Evolutionary conservation across 2,888 invertebrate species (phyloP).

Genomic region (Amphiduros pacificus): DNA sequence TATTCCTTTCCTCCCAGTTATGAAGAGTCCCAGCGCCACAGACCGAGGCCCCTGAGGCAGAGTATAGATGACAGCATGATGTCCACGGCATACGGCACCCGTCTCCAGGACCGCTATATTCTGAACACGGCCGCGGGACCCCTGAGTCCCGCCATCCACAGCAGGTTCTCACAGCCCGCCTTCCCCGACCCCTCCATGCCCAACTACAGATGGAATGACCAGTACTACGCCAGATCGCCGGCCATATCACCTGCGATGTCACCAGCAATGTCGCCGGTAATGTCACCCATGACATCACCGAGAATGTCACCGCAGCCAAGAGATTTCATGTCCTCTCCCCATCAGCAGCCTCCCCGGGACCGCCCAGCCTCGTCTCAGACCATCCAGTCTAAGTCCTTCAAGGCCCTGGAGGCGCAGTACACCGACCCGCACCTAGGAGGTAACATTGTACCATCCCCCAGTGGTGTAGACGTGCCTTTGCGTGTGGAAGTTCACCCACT

Average conservation of each 20-base stretch:
- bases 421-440: conserved; percentile 6
- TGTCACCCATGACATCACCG: too few species aligned
- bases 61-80: conserved; percentile 11
- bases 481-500: not conserved
- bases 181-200: too few species aligned
- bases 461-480: not conserved
- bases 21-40: conserved; percentile 10
- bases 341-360: not conserved
- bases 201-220: not conserved
- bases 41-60: not conserved
- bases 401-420: conserved; percentile 10
- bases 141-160: conserved; percentile 4
- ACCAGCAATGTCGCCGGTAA: too few species aligned
- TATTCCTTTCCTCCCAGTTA: conserved; percentile 16
- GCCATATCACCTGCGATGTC: conserved; percentile 12
- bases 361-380: not conserved
- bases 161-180: too few species aligned
- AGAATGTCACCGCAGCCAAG: too few species aligned
- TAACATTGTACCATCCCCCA: not conserved
- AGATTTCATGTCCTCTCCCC: too few species aligned
- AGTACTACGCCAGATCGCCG: not conserved
- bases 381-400: conserved; percentile 15
- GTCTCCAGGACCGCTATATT: not conserved
- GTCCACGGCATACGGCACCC: not conserved
- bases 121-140: conserved; percentile 11